Evolutionary conservation across 2,888 invertebrate species (phyloP).

Genomic region (Diadegma fenestrale): DNA sequence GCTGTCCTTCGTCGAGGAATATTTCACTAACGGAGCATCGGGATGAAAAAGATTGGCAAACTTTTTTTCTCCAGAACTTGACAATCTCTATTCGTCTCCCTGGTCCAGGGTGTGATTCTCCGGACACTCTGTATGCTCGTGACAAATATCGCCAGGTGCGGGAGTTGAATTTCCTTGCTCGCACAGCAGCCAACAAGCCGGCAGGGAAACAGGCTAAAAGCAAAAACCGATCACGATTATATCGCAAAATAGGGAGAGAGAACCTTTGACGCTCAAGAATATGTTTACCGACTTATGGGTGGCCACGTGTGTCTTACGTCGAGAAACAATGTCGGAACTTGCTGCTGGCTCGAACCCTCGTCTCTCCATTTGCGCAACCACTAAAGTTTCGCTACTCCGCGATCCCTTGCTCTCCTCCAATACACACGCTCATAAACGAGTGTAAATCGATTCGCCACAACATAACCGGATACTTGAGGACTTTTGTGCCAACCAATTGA

Average conservation of each 20-base stretch:
- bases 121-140: background rate
- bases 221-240: constrained; percentile 57
- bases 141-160: constrained; percentile 44
- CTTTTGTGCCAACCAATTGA: background rate
- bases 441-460: constrained; percentile 30
- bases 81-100: background rate
- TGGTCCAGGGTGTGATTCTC: background rate
- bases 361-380: constrained; percentile 55
- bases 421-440: constrained; percentile 10
- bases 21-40: background rate
- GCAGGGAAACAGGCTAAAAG: constrained; percentile 52
- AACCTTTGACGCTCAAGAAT: constrained; percentile 44
- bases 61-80: background rate
- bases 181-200: constrained; percentile 40
- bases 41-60: background rate
- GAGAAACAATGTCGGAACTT: constrained; percentile 24
- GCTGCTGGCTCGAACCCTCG: constrained; percentile 15
- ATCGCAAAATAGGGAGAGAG: constrained; percentile 28
- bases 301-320: constrained; percentile 67
- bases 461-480: constrained; percentile 7
- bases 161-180: constrained; percentile 42
- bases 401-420: constrained; percentile 16
- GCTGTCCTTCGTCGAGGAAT: background rate
- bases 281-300: constrained; percentile 59
- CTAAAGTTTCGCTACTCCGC: constrained; percentile 27